A percentile compares a stretch with the other conserved stretches of the same genome.
Evolutionary conservation across 2,113 vertebrate species (phyloP).

Genomic region (Anthoscopus minutus): DNA sequence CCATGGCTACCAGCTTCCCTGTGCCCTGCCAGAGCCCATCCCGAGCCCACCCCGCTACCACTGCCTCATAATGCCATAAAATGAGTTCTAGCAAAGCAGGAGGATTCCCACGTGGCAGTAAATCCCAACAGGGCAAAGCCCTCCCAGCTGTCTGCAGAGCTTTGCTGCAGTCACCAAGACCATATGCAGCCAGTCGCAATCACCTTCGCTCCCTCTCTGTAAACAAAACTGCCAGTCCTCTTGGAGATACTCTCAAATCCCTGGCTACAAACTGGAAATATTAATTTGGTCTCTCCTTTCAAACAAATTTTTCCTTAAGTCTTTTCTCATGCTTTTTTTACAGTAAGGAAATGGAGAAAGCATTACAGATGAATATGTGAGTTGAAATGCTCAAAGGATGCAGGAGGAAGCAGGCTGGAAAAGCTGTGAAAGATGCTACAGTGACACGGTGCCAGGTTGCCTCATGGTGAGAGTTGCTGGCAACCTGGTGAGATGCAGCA

Average conservation of each 20-base stretch:
- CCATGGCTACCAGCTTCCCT: slow-evolving; percentile 27
- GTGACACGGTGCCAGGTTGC: background rate
- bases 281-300: background rate
- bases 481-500: background rate
- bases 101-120: slow-evolving; percentile 67
- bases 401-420: background rate
- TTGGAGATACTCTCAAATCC: background rate
- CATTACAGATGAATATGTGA: background rate
- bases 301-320: background rate
- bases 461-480: background rate
- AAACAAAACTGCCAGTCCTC: background rate
- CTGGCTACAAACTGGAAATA: background rate
- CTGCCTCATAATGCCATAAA: slow-evolving; percentile 52
- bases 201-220: background rate
- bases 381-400: background rate
- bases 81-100: slow-evolving; percentile 60
- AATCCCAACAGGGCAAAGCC: slow-evolving; percentile 66
- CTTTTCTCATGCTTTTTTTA: background rate
- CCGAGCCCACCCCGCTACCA: background rate
- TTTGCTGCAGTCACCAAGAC: background rate
- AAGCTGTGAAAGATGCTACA: background rate
- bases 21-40: background rate
- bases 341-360: too few species aligned
- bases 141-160: slow-evolving; percentile 67
- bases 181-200: background rate